These are phyloP conservation scores for Menura novaehollandiae DNA, from an alignment of 2,113 vertebrate species.

Conservation along the genomic window DNA sequence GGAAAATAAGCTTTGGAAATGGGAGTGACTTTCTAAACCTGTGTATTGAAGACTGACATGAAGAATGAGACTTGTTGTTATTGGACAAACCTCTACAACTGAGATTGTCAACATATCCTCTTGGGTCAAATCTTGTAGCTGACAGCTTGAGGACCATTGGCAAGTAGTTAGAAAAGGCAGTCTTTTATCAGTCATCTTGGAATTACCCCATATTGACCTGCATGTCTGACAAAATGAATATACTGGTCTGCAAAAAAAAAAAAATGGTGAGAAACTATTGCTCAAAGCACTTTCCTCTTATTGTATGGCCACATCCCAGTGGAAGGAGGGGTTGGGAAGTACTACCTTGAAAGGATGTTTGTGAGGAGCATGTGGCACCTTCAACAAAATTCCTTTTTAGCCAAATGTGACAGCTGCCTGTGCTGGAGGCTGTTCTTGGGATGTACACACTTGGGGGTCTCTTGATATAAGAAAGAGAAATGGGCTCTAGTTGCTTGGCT, in stretches of 20 bases:
- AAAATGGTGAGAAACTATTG: not conserved
- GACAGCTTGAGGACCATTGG: not conserved
- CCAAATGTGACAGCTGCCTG: accelerated
- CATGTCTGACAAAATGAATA: not conserved
- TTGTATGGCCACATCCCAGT: not conserved
- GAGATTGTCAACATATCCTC: not conserved
- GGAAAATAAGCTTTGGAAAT: not conserved
- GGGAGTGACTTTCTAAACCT: not conserved
- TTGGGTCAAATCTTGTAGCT: not conserved
- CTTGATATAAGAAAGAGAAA: not conserved
- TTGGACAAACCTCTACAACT: not conserved
- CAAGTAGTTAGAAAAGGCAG: not conserved
- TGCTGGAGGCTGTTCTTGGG: not conserved
- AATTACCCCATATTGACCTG: not conserved
- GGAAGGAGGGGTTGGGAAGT: not conserved
- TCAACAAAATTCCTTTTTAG: not conserved
- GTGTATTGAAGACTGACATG: not conserved
- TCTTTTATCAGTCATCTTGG: not conserved
- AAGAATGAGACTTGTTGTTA: not conserved
- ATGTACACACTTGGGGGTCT: not conserved
- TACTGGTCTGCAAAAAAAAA: not conserved
- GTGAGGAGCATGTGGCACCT: not conserved
- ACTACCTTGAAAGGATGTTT: not conserved
- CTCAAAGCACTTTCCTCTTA: not conserved
- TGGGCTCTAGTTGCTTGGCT: not conserved